These are phyloP conservation scores for Erpetoichthys calabaricus DNA, from an alignment of 2,797 vertebrate genomes.

Conservation along the genomic window DNA sequence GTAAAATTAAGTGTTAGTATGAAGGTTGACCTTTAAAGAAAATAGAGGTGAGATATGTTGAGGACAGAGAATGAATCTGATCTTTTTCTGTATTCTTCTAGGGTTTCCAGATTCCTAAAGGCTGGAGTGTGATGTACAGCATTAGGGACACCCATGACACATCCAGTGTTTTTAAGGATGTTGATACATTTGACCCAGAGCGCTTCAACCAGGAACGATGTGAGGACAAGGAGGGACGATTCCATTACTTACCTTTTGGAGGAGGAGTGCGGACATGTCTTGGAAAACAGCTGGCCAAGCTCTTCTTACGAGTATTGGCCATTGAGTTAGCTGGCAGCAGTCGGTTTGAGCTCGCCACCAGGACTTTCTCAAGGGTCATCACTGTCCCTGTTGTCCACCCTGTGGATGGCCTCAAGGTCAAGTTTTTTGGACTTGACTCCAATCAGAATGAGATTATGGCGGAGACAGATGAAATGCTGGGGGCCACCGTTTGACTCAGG, in stretches of 20 bases:
- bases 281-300: conserved; percentile 86
- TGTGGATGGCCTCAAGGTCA: conserved; percentile 79
- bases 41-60: too few species aligned
- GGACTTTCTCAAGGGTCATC: conserved; percentile 76
- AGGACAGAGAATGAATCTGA: too few species aligned
- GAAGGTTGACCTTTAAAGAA: too few species aligned
- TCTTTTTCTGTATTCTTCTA: conserved; percentile 22
- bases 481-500: conserved; percentile 63
- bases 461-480: conserved; percentile 77
- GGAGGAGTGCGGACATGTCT: conserved; percentile 87
- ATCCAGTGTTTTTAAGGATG: conserved; percentile 80
- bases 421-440: conserved; percentile 91
- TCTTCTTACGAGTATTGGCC: conserved; percentile 82
- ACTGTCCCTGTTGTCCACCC: conserved; percentile 90
- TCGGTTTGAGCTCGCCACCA: conserved; percentile 82
- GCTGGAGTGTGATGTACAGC: conserved; percentile 97
- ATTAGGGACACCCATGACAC: conserved; percentile 96
- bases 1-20: too few species aligned
- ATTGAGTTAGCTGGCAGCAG: conserved; percentile 85
- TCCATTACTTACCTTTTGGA: conserved; percentile 90
- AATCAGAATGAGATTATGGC: conserved; percentile 96
- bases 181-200: conserved; percentile 79
- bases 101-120: conserved; percentile 95
- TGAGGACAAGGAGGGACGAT: conserved; percentile 86
- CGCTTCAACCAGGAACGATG: conserved; percentile 78